phyloP scores from a whole-genome alignment of 2,113 vertebrate species.

The Oostethus manadensis region DNA sequence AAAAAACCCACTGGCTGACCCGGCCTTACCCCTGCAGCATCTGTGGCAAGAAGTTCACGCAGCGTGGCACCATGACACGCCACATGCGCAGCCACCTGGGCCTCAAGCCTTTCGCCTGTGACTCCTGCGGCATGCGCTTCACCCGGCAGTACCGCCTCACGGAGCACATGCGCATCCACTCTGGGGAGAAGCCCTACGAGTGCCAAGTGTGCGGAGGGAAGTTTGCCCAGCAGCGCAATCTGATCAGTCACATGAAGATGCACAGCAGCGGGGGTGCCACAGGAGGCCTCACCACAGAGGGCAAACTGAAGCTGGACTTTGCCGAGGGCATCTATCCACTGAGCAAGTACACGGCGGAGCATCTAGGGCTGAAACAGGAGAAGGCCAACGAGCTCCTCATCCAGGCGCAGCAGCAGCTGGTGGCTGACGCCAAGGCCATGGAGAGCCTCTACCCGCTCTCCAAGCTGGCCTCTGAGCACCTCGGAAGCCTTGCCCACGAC shows the following conservation, averaged over 20 bases:
- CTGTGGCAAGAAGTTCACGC: conserved; percentile 99
- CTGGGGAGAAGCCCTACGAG: conserved; percentile 96
- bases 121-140: conserved; percentile 98
- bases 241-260: conserved; percentile 99
- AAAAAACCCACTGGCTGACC: conserved; percentile 98
- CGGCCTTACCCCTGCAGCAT: conserved; percentile 97
- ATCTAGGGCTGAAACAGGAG: conserved; percentile 91
- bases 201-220: conserved; percentile 98
- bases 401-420: conserved; percentile 86
- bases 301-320: conserved; percentile 91
- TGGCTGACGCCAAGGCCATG: conserved; percentile 87
- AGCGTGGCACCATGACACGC: conserved; percentile 97
- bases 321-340: conserved; percentile 88
- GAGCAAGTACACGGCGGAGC: conserved; percentile 89
- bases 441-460: conserved; percentile 92
- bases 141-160: conserved; percentile 98
- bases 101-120: conserved; percentile 96
- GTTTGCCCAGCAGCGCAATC: conserved; percentile 98
- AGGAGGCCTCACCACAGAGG: conserved; percentile 71
- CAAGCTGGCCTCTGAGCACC: conserved; percentile 88
- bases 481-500: conserved; percentile 83
- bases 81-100: conserved; percentile 99
- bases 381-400: conserved; percentile 87
- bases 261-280: conserved; percentile 78
- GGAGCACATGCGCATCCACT: conserved; percentile 99